Evolutionary conservation across 2,888 invertebrate genomes (phyloP), one percentile per base, ranked within the genome.

Genomic region (Amiota minor): DNA sequence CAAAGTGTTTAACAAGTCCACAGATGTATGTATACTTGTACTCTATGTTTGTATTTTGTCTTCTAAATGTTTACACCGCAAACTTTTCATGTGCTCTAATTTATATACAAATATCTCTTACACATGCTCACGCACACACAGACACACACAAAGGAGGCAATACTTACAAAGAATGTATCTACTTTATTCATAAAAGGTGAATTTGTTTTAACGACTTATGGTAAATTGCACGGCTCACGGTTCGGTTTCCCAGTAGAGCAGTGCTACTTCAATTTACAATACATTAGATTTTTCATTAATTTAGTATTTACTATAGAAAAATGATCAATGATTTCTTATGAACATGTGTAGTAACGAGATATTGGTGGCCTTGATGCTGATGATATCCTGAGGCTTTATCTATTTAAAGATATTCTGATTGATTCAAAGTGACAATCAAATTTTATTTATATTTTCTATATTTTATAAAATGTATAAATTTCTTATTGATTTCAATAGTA

Each of bases 401-500:
- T 9, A 81, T 84, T 85, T 84, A 85, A 83, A 81, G 85, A 83
- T 84, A 84, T 83, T 84, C 84, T 85, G 84, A 83, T 83, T 79
- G 16, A 1, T 55, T n/a, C 9, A 55, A 16, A 16, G 35, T 35
- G 35, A 1, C 35, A 35, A 35, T 23, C 3, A 23, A 23, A 1
- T 23, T 23, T 23, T 23, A 3, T 6, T 35, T 35, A 35, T 6
- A 6, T n/a, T n/a, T n/a, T n/a, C n/a, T n/a, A n/a, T n/a, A n/a
- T n/a, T n/a, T n/a, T n/a, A n/a, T n/a, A 35, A 35, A 35, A 35
- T 1, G 6, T 35, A 35, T 6, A 35, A 6, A 35, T 35, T 35
- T 35, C 35, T 8, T 6, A 4, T 6, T 35, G 35, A 6, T 35
- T 35, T 35, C 35, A 35, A 35, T 6, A 6, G 35, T 35, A 1